Percentiles rank a stretch among this genome's conserved stretches.
phyloP scores from a whole-genome alignment of 2,797 vertebrate genomes.

The Sebastes elongatus region DNA sequence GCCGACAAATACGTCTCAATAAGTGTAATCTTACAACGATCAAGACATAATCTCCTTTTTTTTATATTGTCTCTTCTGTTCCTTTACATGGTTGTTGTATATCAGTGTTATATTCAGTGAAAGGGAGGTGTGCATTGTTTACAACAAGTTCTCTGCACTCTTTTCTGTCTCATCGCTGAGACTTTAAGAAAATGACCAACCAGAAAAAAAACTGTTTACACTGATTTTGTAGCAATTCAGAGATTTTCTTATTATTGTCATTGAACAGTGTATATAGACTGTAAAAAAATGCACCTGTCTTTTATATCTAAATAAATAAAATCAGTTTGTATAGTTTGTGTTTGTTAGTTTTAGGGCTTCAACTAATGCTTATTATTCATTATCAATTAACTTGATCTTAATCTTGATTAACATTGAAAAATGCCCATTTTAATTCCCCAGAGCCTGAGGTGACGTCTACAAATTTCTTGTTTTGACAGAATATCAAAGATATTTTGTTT shows the following conservation, averaged over 20 bases:
- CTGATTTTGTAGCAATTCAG: constrained; percentile 70
- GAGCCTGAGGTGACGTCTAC: not conserved
- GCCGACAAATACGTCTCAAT: not conserved
- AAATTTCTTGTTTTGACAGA: not conserved
- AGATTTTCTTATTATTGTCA: constrained; percentile 55
- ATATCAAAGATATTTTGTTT: not conserved
- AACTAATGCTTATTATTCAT: not conserved
- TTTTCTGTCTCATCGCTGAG: constrained; percentile 47
- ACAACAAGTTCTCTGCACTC: constrained; percentile 64
- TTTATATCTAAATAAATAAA: constrained; percentile 71
- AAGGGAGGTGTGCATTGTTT: constrained; percentile 60
- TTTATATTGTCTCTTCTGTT: constrained; percentile 12
- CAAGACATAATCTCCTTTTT: constrained; percentile 30
- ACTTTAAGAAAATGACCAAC: constrained; percentile 48
- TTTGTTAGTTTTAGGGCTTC: not conserved
- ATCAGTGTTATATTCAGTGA: constrained; percentile 58
- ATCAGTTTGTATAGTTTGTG: constrained; percentile 19
- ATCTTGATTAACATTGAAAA: not conserved
- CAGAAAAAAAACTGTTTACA: constrained; percentile 76
- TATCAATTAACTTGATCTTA: not conserved
- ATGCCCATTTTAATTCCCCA: fast-evolving
- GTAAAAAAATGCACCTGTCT: constrained; percentile 59
- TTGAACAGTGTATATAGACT: constrained; percentile 64
- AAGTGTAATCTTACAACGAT: constrained; percentile 27
- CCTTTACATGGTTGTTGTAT: constrained; percentile 39